Conservation (phyloP, 2,113 vertebrate species). For the Ptychochromis oligacanthus region DNA sequence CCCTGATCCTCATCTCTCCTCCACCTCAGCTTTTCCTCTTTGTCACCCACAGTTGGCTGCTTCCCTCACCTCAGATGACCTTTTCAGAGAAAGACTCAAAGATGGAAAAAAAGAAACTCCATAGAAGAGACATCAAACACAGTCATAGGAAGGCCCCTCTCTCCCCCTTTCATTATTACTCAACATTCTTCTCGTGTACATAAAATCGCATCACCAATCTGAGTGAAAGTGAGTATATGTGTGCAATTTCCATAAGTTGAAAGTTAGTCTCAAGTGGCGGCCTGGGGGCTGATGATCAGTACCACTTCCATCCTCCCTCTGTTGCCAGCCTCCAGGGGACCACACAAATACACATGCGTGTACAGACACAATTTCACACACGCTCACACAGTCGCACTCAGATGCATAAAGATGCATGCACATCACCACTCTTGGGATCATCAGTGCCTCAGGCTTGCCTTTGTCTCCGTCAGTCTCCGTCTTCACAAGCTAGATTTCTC, state of each 20-base stretch:
- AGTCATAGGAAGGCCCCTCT: not conserved
- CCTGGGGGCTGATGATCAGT: conserved; percentile 60
- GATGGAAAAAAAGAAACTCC: conserved; percentile 14
- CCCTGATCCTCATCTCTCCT: conserved; percentile 27
- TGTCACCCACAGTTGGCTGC: conserved; percentile 9
- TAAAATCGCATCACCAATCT: conserved; percentile 15
- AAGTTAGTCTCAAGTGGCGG: conserved; percentile 50
- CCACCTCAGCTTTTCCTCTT: not conserved
- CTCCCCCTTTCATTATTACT: conserved; percentile 1
- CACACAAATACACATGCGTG: conserved; percentile 17
- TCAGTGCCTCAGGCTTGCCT: conserved; percentile 53
- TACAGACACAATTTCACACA: not conserved
- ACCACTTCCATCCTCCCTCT: conserved; percentile 38
- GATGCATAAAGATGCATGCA: not conserved
- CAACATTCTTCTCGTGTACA: conserved; percentile 39
- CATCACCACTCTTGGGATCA: conserved; percentile 27
- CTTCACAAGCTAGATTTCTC: conserved; percentile 41
- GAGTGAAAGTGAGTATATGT: conserved; percentile 12
- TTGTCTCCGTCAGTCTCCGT: conserved; percentile 33
- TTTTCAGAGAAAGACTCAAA: conserved; percentile 24
- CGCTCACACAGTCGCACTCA: not conserved
- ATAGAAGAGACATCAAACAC: conserved; percentile 4
- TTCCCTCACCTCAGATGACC: conserved; percentile 35
- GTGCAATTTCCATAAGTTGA: conserved; percentile 51
- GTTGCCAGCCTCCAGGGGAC: conserved; percentile 31